phyloP scores from a whole-genome alignment of 92 coral and sea anemone species.

The Phenganax subtilis region DNA sequence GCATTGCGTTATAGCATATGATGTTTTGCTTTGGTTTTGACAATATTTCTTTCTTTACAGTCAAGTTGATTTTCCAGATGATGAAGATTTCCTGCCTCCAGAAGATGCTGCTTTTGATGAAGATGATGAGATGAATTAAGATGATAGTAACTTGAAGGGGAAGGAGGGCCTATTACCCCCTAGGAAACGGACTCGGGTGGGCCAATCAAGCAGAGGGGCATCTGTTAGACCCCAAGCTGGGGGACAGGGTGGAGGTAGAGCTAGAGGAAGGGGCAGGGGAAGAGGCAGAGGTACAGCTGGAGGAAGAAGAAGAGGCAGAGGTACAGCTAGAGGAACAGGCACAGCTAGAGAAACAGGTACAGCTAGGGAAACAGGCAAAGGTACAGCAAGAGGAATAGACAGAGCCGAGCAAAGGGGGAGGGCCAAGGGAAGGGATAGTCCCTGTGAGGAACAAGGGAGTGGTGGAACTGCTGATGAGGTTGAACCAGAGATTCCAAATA shows the following conservation, averaged over 20 bases:
- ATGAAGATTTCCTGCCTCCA: not conserved
- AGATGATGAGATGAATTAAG: not conserved
- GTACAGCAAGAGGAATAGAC: not conserved
- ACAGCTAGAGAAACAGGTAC: not conserved
- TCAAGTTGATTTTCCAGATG: not conserved
- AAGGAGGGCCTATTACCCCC: not conserved
- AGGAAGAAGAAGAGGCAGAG: not conserved
- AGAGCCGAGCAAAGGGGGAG: slow-evolving; percentile 1
- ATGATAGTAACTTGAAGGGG: not conserved
- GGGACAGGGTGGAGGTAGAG: not conserved
- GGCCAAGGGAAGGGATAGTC: slow-evolving; percentile 12
- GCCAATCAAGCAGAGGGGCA: not conserved
- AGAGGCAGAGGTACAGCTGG: no score
- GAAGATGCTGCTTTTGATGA: no score
- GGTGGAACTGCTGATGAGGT: not conserved
- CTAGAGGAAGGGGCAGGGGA: not conserved
- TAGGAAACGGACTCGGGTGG: not conserved
- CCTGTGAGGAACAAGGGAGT: slow-evolving; percentile 33
- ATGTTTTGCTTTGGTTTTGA: not conserved
- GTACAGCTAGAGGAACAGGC: not conserved
- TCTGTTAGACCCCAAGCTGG: not conserved
- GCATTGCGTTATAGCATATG: not conserved
- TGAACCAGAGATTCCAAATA: slow-evolving; percentile 9
- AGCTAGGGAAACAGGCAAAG: no score
- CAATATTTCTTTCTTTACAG: not conserved